Evolutionary conservation across 2,113 vertebrate species (phyloP).

Genomic region (Phycodurus eques): DNA sequence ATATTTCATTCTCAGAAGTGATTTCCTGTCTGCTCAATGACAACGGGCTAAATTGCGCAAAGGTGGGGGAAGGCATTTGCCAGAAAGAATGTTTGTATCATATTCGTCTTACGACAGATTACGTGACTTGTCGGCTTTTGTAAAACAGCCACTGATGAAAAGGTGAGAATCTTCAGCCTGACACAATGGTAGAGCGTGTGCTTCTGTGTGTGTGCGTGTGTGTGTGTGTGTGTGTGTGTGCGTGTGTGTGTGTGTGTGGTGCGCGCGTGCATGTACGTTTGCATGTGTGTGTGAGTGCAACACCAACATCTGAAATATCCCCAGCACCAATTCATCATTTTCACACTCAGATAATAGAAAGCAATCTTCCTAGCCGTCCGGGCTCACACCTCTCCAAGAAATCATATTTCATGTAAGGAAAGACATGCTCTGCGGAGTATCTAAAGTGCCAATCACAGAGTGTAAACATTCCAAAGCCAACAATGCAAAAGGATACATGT

Average conservation of each 20-base stretch:
- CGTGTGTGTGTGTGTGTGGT: slow-evolving; percentile 16
- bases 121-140: slow-evolving; percentile 29
- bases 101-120: slow-evolving; percentile 39
- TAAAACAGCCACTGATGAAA: slow-evolving; percentile 50
- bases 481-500: slow-evolving; percentile 54
- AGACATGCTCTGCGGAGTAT: slow-evolving; percentile 54
- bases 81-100: slow-evolving; percentile 4
- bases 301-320: slow-evolving; percentile 57
- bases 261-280: slow-evolving; percentile 3
- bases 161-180: slow-evolving; percentile 44
- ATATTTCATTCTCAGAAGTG: slow-evolving; percentile 45
- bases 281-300: slow-evolving; percentile 31
- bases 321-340: slow-evolving; percentile 61
- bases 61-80: background rate
- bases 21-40: slow-evolving; percentile 32
- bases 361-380: slow-evolving; percentile 57
- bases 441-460: slow-evolving; percentile 64
- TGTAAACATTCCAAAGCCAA: slow-evolving; percentile 53
- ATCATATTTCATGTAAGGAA: slow-evolving; percentile 64
- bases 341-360: slow-evolving; percentile 67
- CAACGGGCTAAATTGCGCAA: slow-evolving; percentile 28
- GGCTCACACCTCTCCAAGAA: slow-evolving; percentile 67
- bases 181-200: slow-evolving; percentile 43
- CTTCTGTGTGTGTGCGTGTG: slow-evolving; percentile 11
- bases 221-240: slow-evolving; percentile 1